These are phyloP conservation scores for Pristionchus entomophagus DNA, from an alignment of 2,888 invertebrate species.

Conservation along the genomic window DNA sequence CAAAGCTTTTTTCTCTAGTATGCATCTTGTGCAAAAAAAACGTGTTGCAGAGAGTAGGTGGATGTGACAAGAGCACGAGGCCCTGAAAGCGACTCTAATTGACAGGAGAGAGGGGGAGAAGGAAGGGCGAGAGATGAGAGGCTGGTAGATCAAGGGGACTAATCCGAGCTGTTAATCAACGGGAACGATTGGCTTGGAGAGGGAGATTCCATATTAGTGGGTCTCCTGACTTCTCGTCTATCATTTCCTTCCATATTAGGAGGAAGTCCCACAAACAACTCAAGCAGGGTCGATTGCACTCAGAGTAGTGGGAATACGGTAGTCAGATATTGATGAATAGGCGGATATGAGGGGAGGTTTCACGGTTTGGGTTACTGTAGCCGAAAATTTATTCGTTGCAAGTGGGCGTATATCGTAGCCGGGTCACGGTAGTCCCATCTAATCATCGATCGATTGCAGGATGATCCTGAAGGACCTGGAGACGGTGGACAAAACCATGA, in stretches of 20 bases:
- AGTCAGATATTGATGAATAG: no score
- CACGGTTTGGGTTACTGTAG: background rate
- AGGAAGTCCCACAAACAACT: background rate
- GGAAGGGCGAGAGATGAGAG: background rate
- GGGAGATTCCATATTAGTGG: background rate
- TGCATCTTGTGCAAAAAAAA: no score
- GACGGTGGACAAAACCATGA: conserved; percentile 73
- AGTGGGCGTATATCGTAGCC: background rate
- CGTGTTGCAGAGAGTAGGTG: conserved; percentile 21
- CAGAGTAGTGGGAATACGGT: background rate
- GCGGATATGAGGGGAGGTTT: no score
- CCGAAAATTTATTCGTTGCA: background rate
- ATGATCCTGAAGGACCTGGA: conserved; percentile 75
- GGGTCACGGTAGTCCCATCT: background rate
- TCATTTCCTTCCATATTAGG: background rate
- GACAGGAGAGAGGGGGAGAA: background rate
- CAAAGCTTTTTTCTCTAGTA: no score
- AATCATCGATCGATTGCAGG: conserved; percentile 57
- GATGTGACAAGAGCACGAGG: conserved; percentile 1
- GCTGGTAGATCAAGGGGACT: conserved; percentile 1
- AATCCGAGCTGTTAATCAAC: background rate
- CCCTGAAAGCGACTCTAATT: conserved; percentile 18
- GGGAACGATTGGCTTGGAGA: background rate
- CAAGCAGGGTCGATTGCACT: background rate
- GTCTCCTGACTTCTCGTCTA: background rate